Conservation (phyloP, 2,797 vertebrate genomes). For the Chaetophractus vellerosus region DNA sequence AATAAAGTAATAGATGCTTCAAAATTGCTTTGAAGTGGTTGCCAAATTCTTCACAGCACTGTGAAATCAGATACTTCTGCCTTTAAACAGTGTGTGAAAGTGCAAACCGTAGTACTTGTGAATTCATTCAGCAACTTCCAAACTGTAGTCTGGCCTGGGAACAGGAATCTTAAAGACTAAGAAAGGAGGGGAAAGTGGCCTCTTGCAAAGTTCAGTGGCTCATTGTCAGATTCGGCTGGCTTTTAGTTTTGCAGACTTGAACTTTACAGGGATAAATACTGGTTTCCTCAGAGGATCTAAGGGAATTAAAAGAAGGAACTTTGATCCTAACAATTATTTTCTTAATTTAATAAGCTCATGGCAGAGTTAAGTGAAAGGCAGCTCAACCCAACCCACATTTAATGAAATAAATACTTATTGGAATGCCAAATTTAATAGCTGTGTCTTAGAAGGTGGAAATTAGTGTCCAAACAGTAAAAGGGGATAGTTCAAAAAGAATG, state of each 20-base stretch:
- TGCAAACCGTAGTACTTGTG: conserved; percentile 89
- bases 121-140: conserved; percentile 91
- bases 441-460: conserved; percentile 69
- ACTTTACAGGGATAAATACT: conserved; percentile 88
- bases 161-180: conserved; percentile 76
- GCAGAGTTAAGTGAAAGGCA: conserved; percentile 77
- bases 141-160: conserved; percentile 85
- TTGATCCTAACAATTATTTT: conserved; percentile 77
- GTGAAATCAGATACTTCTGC: conserved; percentile 90
- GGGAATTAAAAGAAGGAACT: conserved; percentile 77
- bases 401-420: conserved; percentile 71
- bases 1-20: conserved; percentile 90
- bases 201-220: conserved; percentile 75
- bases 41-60: conserved; percentile 88
- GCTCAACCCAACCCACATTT: conserved; percentile 59
- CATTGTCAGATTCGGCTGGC: conserved; percentile 86
- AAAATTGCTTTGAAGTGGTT: conserved; percentile 90
- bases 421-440: conserved; percentile 75
- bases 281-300: conserved; percentile 85
- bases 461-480: conserved; percentile 21
- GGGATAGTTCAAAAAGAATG: not conserved
- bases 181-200: conserved; percentile 58
- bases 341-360: conserved; percentile 79
- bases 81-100: conserved; percentile 89
- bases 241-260: conserved; percentile 86